phyloP scores from a whole-genome alignment of 1,140 invertebrate genomes.

The Aricia agestis region DNA sequence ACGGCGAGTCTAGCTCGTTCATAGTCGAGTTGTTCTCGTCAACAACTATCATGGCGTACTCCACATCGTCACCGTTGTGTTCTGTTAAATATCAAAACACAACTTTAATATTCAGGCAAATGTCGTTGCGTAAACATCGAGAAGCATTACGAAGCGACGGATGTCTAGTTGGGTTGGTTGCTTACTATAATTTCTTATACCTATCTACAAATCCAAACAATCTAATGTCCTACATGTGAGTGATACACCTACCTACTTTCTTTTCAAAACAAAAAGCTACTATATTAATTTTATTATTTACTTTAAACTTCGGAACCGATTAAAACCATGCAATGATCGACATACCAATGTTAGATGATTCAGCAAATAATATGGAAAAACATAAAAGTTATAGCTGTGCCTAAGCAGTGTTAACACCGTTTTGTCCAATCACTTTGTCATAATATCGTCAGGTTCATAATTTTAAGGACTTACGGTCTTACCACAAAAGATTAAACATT shows the following conservation, averaged over 20 bases:
- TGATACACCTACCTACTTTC: not conserved
- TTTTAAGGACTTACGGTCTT: not conserved
- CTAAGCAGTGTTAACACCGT: constrained; percentile 57
- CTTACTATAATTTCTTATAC: not conserved
- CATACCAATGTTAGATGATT: constrained; percentile 37
- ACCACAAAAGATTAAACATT: too few species aligned
- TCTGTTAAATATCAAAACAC: constrained; percentile 41
- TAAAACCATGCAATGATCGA: constrained; percentile 12
- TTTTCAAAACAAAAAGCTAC: not conserved
- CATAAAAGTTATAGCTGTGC: constrained; percentile 53
- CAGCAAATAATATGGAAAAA: constrained; percentile 55
- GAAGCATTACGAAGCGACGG: constrained; percentile 20
- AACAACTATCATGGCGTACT: constrained; percentile 93
- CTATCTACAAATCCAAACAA: not conserved
- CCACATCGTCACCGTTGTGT: constrained; percentile 83
- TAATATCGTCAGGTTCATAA: not conserved
- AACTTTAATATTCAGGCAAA: not conserved
- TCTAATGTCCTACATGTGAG: not conserved
- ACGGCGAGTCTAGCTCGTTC: constrained; percentile 87
- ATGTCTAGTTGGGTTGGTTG: constrained; percentile 1
- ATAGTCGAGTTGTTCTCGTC: constrained; percentile 92
- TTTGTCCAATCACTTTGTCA: constrained; percentile 36
- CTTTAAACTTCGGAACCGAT: not conserved
- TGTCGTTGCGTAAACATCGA: constrained; percentile 18
- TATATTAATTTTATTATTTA: too few species aligned